Evolutionary conservation across 2,113 vertebrate genomes (phyloP).

Genomic region (Elanoides forficatus): DNA sequence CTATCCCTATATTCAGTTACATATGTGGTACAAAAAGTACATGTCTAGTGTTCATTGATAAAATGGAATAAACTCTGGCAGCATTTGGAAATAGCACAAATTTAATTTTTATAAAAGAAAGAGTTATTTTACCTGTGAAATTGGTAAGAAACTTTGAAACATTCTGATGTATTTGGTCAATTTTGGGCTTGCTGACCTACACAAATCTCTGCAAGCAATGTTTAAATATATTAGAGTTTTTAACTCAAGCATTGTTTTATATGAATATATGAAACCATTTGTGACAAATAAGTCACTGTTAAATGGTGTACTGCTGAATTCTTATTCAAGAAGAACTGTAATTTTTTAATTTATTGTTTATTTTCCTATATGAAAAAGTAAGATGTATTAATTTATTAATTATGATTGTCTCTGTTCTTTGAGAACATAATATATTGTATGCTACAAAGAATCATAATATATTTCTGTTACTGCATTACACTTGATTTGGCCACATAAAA

Average conservation of each 20-base stretch:
- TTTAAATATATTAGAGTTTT: neutral
- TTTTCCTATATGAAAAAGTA: neutral
- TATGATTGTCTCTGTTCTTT: neutral
- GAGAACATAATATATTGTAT: neutral
- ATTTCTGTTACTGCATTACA: neutral
- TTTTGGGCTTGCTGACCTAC: neutral
- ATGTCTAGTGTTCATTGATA: neutral
- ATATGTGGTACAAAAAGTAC: neutral
- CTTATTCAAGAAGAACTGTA: neutral
- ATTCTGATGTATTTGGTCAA: neutral
- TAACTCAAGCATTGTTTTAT: neutral
- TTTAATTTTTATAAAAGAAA: neutral
- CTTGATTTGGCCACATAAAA: neutral
- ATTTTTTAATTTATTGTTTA: neutral
- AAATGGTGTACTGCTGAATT: neutral
- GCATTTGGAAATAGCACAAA: neutral
- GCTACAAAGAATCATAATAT: neutral
- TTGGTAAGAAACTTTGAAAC: neutral
- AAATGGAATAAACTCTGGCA: neutral
- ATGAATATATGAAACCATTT: neutral
- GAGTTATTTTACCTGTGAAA: neutral
- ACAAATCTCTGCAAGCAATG: neutral
- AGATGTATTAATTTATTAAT: neutral
- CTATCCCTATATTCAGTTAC: neutral
- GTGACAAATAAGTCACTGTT: neutral